phyloP scores from a whole-genome alignment of 2,888 invertebrate species.

The Eilema sororculum region DNA sequence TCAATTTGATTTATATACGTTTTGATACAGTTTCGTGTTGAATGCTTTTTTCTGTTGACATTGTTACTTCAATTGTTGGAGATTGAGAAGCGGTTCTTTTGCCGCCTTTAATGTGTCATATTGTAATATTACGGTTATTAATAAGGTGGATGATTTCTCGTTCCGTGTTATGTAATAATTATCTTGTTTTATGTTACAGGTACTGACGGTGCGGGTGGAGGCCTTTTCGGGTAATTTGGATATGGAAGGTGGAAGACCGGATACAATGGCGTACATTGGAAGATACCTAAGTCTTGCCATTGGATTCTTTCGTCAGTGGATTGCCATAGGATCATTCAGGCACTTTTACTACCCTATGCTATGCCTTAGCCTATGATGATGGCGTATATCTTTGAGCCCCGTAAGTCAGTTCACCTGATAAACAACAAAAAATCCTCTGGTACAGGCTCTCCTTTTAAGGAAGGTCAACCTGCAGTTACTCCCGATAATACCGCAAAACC shows the following conservation, averaged over 20 bases:
- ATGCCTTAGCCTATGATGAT: not conserved
- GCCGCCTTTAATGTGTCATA: constrained; percentile 13
- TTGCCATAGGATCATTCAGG: not conserved
- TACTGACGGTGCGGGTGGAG: not conserved
- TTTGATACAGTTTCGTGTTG: constrained; percentile 79
- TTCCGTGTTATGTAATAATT: not conserved
- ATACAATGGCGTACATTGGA: no score
- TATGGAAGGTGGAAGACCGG: not conserved
- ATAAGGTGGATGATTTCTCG: not conserved
- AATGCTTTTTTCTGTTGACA: constrained; percentile 41
- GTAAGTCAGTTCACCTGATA: not conserved
- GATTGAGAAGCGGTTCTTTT: constrained; percentile 30
- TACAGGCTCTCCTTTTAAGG: no score
- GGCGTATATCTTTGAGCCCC: not conserved
- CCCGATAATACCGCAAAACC: no score
- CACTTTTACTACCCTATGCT: no score
- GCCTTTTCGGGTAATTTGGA: not conserved
- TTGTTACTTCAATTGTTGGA: constrained; percentile 67
- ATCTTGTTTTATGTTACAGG: not conserved
- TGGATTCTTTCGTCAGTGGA: no score
- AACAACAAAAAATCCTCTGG: not conserved
- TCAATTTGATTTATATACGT: constrained; percentile 83
- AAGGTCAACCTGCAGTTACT: not conserved
- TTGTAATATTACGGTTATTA: constrained; percentile 17
- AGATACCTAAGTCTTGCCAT: no score